A percentile compares a stretch with the other conserved stretches of the same genome.
These are phyloP conservation scores for Pantherophis vulpinus DNA, from an alignment of 2,797 vertebrate genomes.

Conservation along the genomic window DNA sequence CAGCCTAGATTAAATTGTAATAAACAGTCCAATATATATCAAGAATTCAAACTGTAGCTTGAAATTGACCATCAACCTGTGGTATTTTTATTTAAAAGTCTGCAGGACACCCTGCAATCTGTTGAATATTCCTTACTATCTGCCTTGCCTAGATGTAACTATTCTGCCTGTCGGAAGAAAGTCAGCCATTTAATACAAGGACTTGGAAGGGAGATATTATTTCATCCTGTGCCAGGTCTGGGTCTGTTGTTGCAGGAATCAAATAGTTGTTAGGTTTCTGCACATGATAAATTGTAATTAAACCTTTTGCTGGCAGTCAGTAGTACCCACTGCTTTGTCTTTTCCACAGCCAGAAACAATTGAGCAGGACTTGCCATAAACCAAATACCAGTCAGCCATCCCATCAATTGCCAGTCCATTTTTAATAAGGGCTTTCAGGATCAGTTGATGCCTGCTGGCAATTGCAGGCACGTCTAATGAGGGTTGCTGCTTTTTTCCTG, in stretches of 20 bases:
- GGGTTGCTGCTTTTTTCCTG: neutral
- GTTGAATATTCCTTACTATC: neutral
- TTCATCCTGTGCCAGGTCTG: neutral
- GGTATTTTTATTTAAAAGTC: neutral
- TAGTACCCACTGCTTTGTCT: slow-evolving; percentile 9
- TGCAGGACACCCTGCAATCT: neutral
- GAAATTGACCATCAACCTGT: neutral
- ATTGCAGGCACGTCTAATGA: neutral
- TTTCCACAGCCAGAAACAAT: neutral
- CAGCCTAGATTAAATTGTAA: neutral
- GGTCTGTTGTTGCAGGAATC: slow-evolving; percentile 6
- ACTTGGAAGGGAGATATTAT: neutral
- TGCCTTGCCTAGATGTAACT: neutral
- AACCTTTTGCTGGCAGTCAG: slow-evolving; percentile 12
- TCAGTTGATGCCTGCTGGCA: neutral
- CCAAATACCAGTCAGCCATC: neutral
- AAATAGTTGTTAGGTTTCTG: slow-evolving; percentile 20
- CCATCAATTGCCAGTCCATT: neutral
- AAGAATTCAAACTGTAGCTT: neutral
- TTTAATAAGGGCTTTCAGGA: slow-evolving; percentile 5
- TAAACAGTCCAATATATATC: neutral
- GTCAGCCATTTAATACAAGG: neutral
- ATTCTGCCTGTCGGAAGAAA: neutral
- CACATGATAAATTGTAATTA: neutral
- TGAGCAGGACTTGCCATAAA: slow-evolving; percentile 4